Percentiles rank a stretch among this genome's conserved stretches.
Conservation (phyloP, 2,888 invertebrate genomes). For the Andrena chrysosceles region DNA sequence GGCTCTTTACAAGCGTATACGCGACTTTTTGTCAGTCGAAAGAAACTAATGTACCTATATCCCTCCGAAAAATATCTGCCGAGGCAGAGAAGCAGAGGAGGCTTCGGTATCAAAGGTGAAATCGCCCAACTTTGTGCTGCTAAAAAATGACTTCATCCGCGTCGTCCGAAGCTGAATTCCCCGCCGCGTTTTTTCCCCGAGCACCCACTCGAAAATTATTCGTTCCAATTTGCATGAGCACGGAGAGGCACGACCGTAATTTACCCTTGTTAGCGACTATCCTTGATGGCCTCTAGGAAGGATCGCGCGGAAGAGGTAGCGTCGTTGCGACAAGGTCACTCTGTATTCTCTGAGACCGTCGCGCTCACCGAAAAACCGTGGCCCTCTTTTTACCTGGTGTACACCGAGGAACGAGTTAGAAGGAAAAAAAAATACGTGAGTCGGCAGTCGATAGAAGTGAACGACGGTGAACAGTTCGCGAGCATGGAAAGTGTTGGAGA, state of each 20-base stretch:
- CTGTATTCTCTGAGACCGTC: slow-evolving; percentile 5
- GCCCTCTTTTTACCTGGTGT: slow-evolving; percentile 53
- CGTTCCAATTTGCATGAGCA: slow-evolving; percentile 55
- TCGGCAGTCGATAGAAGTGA: slow-evolving; percentile 16
- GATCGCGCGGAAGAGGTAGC: slow-evolving; percentile 27
- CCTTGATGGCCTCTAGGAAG: slow-evolving; percentile 19
- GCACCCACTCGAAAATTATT: slow-evolving; percentile 23
- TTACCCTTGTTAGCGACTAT: slow-evolving; percentile 47
- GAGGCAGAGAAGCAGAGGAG: not conserved
- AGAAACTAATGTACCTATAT: slow-evolving; percentile 12
- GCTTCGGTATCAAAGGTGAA: slow-evolving; percentile 17
- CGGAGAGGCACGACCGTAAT: slow-evolving; percentile 44
- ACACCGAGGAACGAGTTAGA: slow-evolving; percentile 45
- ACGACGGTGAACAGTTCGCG: slow-evolving; percentile 22
- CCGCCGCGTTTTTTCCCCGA: not conserved
- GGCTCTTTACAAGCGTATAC: slow-evolving; percentile 9
- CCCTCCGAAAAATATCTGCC: slow-evolving; percentile 16
- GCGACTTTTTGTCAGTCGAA: not conserved
- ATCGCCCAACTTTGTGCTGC: slow-evolving; percentile 16
- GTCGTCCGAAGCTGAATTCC: slow-evolving; percentile 16
- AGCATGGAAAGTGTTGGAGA: not conserved
- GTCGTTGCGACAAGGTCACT: slow-evolving; percentile 48
- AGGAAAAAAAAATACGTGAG: not conserved
- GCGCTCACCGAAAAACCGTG: slow-evolving; percentile 15
- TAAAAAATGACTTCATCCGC: slow-evolving; percentile 35